phyloP scores from a whole-genome alignment of 2,113 vertebrate species.

The Cranoglanis bouderius region DNA sequence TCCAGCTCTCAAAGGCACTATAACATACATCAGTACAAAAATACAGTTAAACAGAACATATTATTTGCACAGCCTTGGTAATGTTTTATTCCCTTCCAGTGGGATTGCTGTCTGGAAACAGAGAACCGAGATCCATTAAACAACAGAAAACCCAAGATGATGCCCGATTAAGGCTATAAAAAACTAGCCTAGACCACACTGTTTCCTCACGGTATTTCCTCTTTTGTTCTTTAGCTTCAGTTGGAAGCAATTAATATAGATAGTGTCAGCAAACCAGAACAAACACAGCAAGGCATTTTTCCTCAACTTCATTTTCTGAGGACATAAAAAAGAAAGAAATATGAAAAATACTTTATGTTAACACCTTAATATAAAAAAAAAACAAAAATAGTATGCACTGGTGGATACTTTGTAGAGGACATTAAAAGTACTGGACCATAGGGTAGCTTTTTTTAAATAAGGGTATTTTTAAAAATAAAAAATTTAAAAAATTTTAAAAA shows the following conservation, averaged over 20 bases:
- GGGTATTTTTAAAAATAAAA: no score
- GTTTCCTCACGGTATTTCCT: conserved; percentile 45
- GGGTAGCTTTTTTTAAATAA: background rate
- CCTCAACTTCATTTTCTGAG: conserved; percentile 10
- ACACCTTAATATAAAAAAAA: no score
- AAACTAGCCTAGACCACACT: conserved; percentile 36
- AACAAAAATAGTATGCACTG: background rate
- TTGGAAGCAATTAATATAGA: conserved; percentile 55
- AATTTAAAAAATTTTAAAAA: background rate
- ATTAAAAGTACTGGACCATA: background rate
- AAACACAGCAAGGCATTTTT: background rate
- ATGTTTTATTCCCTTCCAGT: conserved; percentile 1
- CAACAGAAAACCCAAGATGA: conserved; percentile 39
- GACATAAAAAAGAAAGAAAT: background rate
- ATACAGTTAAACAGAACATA: conserved; percentile 4
- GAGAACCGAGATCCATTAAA: conserved; percentile 36
- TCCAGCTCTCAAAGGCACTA: background rate
- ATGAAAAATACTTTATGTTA: background rate
- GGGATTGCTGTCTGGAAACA: conserved; percentile 14
- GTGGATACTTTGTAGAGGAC: background rate
- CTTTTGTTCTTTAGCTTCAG: conserved; percentile 48
- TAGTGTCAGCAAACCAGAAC: conserved; percentile 27
- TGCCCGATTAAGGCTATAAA: conserved; percentile 44
- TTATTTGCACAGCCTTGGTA: background rate
- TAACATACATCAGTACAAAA: conserved; percentile 21